Evolutionary conservation across 2,797 vertebrate genomes (phyloP).

Genomic region (Gouania willdenowi): DNA sequence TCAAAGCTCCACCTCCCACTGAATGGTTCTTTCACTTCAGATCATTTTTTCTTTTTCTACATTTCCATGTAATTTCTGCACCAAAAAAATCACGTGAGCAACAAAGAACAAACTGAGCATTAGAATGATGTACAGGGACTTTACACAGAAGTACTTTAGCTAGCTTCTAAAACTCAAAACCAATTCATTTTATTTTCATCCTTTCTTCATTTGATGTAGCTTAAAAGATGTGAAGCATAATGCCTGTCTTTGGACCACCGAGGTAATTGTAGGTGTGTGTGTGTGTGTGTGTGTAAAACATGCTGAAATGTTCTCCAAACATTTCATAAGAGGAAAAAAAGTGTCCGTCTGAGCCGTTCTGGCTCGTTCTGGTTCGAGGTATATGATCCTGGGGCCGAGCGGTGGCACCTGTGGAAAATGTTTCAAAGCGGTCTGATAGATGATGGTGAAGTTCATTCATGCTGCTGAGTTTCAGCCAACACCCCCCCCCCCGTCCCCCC

Average conservation of each 20-base stretch:
- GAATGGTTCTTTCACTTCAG: conserved; percentile 59
- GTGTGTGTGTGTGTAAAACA: conserved; percentile 60
- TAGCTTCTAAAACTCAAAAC: conserved; percentile 50
- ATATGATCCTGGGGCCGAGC: conserved; percentile 67
- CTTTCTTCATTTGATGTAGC: conserved; percentile 60
- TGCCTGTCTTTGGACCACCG: conserved; percentile 74
- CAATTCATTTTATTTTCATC: conserved; percentile 46
- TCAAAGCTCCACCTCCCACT: conserved; percentile 40
- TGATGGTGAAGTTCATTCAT: conserved; percentile 60
- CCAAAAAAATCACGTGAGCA: conserved; percentile 64
- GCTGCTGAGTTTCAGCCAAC: conserved; percentile 34
- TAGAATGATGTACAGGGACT: conserved; percentile 56
- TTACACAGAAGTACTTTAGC: conserved; percentile 56
- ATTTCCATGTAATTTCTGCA: conserved; percentile 50
- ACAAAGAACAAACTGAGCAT: conserved; percentile 60
- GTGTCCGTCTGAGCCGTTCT: conserved; percentile 52
- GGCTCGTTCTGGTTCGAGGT: conserved; percentile 66
- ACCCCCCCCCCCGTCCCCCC: neutral
- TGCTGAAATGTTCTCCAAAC: conserved; percentile 64
- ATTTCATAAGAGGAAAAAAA: conserved; percentile 58
- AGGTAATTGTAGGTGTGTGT: conserved; percentile 72
- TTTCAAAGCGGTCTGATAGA: conserved; percentile 63
- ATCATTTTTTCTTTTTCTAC: conserved; percentile 15
- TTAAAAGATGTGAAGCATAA: conserved; percentile 66
- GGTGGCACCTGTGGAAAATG: conserved; percentile 60